A percentile compares a stretch with the other conserved stretches of the same genome.
Evolutionary conservation across 2,888 invertebrate species (phyloP).

Genomic region (Drosophila limbata): DNA sequence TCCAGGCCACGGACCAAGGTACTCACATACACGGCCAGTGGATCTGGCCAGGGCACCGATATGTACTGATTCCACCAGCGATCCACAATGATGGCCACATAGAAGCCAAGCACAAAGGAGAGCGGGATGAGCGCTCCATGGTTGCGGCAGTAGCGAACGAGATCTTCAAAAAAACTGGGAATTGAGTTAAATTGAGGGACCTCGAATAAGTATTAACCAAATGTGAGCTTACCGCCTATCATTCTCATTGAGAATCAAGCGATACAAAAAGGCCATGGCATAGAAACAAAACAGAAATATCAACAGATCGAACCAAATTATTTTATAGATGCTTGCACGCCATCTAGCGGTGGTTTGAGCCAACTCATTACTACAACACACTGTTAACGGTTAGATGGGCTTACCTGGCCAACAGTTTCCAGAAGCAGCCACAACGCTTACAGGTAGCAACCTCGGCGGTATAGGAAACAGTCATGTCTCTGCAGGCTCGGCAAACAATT

Average conservation of each 20-base stretch:
- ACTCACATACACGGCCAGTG: slow-evolving; percentile 92
- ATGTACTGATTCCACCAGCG: slow-evolving; percentile 96
- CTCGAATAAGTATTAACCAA: background rate
- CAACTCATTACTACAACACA: background rate
- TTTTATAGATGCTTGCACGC: slow-evolving; percentile 96
- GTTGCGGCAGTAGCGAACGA: slow-evolving; percentile 93
- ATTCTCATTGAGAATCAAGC: slow-evolving; percentile 24
- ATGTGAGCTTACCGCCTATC: slow-evolving; percentile 55
- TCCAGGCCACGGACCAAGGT: slow-evolving; percentile 93
- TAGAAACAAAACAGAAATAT: slow-evolving; percentile 93
- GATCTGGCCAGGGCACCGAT: slow-evolving; percentile 94
- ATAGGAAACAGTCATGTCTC: slow-evolving; percentile 80
- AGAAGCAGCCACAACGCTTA: slow-evolving; percentile 76
- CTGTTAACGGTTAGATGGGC: background rate
- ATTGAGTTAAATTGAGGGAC: background rate
- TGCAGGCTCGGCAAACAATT: slow-evolving; percentile 17
- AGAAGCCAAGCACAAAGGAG: slow-evolving; percentile 97
- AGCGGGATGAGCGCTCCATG: slow-evolving; percentile 94
- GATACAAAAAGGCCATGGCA: slow-evolving; percentile 77
- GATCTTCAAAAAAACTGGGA: slow-evolving; percentile 88
- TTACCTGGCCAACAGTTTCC: slow-evolving; percentile 75
- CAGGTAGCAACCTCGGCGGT: slow-evolving; percentile 81
- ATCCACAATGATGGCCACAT: slow-evolving; percentile 95
- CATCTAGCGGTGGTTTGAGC: slow-evolving; percentile 88
- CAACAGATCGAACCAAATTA: slow-evolving; percentile 94